A percentile compares a stretch with the other conserved stretches of the same genome.
These are phyloP conservation scores for Aphrophora alni DNA, from an alignment of 2,888 invertebrate genomes.

Conservation along the genomic window DNA sequence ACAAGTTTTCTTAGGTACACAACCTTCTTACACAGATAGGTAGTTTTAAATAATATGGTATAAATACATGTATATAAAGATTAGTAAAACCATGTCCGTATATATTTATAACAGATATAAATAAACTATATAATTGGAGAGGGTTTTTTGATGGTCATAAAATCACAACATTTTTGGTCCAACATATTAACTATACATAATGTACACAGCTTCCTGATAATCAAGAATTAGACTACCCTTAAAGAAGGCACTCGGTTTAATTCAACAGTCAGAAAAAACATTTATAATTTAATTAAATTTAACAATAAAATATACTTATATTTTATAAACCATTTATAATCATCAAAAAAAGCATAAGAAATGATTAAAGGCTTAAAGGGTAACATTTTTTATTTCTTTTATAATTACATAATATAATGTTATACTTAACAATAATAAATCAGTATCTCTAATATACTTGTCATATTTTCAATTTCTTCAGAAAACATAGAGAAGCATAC, in stretches of 20 bases:
- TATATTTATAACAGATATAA: background rate
- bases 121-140: background rate
- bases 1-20: too few relatives aligned
- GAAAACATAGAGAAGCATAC: too few relatives aligned
- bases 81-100: too few relatives aligned
- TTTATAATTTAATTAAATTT: background rate
- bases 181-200: background rate
- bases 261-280: background rate
- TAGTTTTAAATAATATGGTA: too few relatives aligned
- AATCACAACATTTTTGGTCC: background rate
- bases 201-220: background rate
- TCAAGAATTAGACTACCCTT: background rate
- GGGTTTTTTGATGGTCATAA: too few relatives aligned
- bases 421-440: background rate
- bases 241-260: background rate
- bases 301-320: background rate
- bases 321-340: background rate
- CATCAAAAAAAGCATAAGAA: too few relatives aligned
- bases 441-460: background rate
- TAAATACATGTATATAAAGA: too few relatives aligned
- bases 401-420: background rate
- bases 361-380: too few relatives aligned
- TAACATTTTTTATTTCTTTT: too few relatives aligned
- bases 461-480: too few relatives aligned
- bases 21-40: too few relatives aligned